Evolutionary conservation across 2,888 invertebrate species (phyloP).

Genomic region (Meta bourneti): DNA sequence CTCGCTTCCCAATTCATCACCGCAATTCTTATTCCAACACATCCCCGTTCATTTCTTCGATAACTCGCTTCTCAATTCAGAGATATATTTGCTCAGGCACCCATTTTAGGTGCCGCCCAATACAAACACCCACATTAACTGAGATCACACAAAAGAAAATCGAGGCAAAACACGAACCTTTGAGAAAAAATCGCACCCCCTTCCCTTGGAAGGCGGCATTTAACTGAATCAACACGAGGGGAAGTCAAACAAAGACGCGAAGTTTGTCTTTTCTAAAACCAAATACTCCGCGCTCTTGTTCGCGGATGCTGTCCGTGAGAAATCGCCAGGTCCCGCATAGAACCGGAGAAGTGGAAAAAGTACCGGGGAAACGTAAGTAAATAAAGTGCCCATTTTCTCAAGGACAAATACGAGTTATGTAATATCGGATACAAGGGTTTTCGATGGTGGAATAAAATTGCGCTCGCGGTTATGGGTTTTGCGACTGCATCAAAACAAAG

Average conservation of each 20-base stretch:
- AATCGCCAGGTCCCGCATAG: neutral
- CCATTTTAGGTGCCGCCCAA: neutral
- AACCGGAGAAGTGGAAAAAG: neutral
- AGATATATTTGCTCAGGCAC: neutral
- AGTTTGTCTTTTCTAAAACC: slow-evolving; percentile 35
- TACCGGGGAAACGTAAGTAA: neutral
- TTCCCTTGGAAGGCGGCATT: neutral
- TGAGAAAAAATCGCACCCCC: neutral
- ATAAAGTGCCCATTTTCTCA: neutral
- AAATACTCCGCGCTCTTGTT: neutral
- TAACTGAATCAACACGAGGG: slow-evolving; percentile 7
- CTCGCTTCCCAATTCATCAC: neutral
- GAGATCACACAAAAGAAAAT: neutral
- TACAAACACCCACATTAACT: neutral
- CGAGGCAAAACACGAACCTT: neutral
- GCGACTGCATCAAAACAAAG: neutral
- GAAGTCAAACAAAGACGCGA: slow-evolving; percentile 11
- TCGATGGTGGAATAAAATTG: neutral
- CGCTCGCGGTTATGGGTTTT: neutral
- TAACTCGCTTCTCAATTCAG: neutral
- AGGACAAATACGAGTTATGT: neutral
- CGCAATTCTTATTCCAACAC: neutral
- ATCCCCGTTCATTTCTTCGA: neutral
- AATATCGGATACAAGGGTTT: neutral
- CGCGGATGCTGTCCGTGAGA: neutral